phyloP scores from a whole-genome alignment of 2,888 invertebrate species.

The Lamellibrachia satsuma region DNA sequence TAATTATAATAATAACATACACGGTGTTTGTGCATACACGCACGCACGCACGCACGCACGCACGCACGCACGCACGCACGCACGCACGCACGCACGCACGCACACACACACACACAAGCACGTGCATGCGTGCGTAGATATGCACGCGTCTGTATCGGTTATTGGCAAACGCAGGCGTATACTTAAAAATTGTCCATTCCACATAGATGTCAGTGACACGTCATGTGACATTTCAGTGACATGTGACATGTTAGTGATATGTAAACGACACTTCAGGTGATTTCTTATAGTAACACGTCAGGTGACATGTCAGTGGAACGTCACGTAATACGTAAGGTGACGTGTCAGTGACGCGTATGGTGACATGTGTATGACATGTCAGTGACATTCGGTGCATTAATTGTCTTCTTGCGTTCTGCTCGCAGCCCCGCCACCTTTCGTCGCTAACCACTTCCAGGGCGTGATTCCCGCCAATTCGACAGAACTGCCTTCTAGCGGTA shows the following conservation, averaged over 20 bases:
- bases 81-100: not conserved
- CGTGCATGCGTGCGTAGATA: too few relatives aligned
- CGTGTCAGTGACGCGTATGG: not conserved
- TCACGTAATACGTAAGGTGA: not conserved
- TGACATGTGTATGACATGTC: not conserved
- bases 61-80: not conserved
- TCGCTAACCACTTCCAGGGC: not conserved
- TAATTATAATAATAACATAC: not conserved
- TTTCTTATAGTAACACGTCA: too few relatives aligned
- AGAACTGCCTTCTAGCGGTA: not conserved
- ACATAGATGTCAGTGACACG: not conserved
- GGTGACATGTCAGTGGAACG: not conserved
- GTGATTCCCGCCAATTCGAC: not conserved
- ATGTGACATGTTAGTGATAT: too few relatives aligned
- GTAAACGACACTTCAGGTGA: too few relatives aligned
- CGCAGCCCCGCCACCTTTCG: not conserved
- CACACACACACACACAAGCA: not conserved
- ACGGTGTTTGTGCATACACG: not conserved
- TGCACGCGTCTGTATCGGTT: not conserved
- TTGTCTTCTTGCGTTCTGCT: not conserved
- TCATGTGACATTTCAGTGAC: too few relatives aligned
- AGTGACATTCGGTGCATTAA: not conserved
- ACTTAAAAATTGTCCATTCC: not conserved
- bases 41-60: not conserved
- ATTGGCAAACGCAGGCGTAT: not conserved